A percentile compares a stretch with the other conserved stretches of the same genome.
These are phyloP conservation scores for Sorex maritimensis DNA, from an alignment of 2,797 vertebrate species.

Conservation along the genomic window DNA sequence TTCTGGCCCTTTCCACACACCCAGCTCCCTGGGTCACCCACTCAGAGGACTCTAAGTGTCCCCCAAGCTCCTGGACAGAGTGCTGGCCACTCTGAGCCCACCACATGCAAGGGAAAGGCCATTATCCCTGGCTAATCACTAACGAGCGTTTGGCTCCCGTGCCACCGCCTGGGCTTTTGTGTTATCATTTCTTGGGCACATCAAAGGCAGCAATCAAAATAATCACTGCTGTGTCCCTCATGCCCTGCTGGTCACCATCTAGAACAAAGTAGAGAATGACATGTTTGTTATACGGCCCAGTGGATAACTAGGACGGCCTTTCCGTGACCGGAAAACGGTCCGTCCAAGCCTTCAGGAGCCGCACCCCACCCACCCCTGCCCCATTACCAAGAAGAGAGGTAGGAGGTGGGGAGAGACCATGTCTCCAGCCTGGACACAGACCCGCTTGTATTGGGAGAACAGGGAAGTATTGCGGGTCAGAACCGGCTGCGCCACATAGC, in stretches of 20 bases:
- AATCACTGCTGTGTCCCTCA: conserved; percentile 16
- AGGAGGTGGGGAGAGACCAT: background rate
- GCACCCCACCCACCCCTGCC: background rate
- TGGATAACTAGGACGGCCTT: conserved; percentile 62
- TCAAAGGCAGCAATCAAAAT: conserved; percentile 77
- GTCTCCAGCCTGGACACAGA: background rate
- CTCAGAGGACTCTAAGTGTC: background rate
- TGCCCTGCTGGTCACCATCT: background rate
- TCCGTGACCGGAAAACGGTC: conserved; percentile 46
- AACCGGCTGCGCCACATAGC: background rate
- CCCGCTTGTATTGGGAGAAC: background rate
- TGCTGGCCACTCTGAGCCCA: background rate
- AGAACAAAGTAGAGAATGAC: conserved; percentile 42
- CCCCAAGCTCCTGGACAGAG: background rate
- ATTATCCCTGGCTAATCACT: conserved; percentile 57
- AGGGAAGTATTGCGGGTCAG: conserved; percentile 33
- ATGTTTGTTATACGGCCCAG: conserved; percentile 58
- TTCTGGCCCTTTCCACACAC: background rate
- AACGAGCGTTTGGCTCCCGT: conserved; percentile 63
- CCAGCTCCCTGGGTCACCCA: conserved; percentile 7
- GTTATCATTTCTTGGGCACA: conserved; percentile 73
- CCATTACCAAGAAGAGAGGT: conserved; percentile 49
- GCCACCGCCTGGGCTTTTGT: conserved; percentile 54
- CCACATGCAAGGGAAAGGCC: conserved; percentile 20
- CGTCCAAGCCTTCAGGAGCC: conserved; percentile 38